Evolutionary conservation across 2,797 vertebrate genomes (phyloP), one percentile per base, ranked within the genome.

Genomic region (Balearica regulorum): DNA sequence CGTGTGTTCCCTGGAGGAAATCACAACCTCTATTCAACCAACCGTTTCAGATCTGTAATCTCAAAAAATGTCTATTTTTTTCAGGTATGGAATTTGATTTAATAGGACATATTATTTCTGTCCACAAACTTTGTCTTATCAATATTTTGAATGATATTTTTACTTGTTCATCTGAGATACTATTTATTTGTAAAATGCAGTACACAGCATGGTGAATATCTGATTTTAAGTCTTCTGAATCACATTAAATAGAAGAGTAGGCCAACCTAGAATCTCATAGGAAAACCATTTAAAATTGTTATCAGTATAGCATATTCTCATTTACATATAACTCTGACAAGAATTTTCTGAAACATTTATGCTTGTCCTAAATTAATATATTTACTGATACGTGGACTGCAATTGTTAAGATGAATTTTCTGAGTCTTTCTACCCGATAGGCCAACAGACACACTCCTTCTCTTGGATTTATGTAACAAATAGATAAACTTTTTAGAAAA

Each of bases 371-470:
- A 90, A 85, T 85, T 24, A 91, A 61, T 51, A 46, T n/a, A 76
- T 87, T 92, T 85, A 54, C 31, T 35, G 44, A 64, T 61, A 85
- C 13, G 7, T 48, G 72, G 25, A 81, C 26, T 28, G 41, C 25
- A 83, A 71, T 77, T 95, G 81, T 57, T 85, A 79, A 94, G 43
- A 79, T 48, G 9, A 96, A 89, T 92, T 93, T 21, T 65, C 39
- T 57, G 43, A 49, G 70, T 76, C 46, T 93, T 89, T 39, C 57
- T 83, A 49, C 5, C 33, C n/a, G 16, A 62, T 14, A 70, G 9
- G 28, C 35, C 70, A 71, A 83, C 25, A 75, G 58, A 69, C 28
- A 84, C 41, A 87, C 4, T 76, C 57, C 12, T 84, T 33, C 41
- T 84, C 16, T 65, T 90, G 8, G 8, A 87, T 35, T 89, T 81